A percentile compares a stretch with the other conserved stretches of the same genome.
phyloP scores from a whole-genome alignment of 2,113 vertebrate genomes.

The Chaetura pelagica region DNA sequence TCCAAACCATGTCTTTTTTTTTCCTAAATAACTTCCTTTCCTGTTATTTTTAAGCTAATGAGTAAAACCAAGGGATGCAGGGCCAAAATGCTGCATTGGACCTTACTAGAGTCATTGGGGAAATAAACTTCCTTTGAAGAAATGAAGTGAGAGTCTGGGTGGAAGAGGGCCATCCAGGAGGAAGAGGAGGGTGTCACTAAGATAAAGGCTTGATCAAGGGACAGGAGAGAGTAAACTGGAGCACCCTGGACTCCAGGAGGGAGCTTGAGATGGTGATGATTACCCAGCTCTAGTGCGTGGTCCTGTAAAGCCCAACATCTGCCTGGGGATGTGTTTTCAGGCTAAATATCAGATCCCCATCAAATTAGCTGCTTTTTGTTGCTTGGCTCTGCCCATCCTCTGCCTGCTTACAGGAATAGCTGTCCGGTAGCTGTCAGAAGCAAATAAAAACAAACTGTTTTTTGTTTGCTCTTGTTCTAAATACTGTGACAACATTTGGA shows the following conservation, averaged over 20 bases:
- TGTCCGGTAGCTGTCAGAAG: neutral
- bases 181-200: neutral
- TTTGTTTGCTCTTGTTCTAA: slow-evolving; percentile 13
- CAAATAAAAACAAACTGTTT: slow-evolving; percentile 32
- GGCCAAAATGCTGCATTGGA: neutral
- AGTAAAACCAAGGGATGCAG: slow-evolving; percentile 3
- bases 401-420: neutral
- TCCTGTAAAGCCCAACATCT: neutral
- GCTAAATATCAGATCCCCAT: neutral
- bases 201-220: neutral
- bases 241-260: neutral
- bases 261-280: neutral
- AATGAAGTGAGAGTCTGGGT: neutral
- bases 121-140: neutral
- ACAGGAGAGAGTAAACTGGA: neutral
- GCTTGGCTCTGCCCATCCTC: neutral
- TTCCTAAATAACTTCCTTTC: neutral
- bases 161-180: neutral
- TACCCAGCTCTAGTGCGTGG: neutral
- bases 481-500: slow-evolving; percentile 10
- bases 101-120: neutral
- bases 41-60: slow-evolving; percentile 45
- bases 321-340: neutral
- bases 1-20: neutral
- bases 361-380: neutral